Conservation (phyloP, 2,113 vertebrate species). For the Corapipo altera region DNA sequence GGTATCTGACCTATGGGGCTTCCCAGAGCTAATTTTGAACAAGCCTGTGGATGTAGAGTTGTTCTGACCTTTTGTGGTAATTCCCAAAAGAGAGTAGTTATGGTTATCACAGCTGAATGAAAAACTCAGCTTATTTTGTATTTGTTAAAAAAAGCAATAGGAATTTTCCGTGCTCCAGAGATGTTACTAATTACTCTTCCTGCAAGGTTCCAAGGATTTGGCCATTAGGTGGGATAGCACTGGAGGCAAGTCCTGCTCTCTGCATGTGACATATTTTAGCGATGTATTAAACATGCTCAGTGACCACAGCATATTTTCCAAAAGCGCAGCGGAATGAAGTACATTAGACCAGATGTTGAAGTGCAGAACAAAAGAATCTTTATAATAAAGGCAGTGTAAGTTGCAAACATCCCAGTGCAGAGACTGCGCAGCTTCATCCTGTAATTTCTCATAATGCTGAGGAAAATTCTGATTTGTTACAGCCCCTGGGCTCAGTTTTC, state of each 20-base stretch:
- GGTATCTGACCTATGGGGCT: neutral
- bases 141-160: neutral
- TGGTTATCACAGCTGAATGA: neutral
- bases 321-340: conserved; percentile 44
- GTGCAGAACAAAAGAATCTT: conserved; percentile 42
- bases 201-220: neutral
- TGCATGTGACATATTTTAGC: conserved; percentile 31
- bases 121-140: neutral
- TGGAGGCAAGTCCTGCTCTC: neutral
- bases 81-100: neutral
- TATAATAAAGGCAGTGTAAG: neutral
- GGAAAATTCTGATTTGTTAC: neutral
- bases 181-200: neutral
- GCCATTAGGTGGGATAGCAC: neutral
- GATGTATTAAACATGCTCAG: conserved; percentile 15
- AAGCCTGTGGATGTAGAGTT: neutral
- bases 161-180: neutral
- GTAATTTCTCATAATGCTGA: neutral
- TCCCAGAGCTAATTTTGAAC: neutral
- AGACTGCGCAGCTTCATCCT: neutral
- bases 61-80: neutral
- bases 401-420: neutral
- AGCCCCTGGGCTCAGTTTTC: neutral
- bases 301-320: conserved; percentile 67
- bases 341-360: conserved; percentile 55